Base-by-base conservation (phyloP, 2,113 vertebrate genomes). In the Beaufortia kweichowensis region DNA sequence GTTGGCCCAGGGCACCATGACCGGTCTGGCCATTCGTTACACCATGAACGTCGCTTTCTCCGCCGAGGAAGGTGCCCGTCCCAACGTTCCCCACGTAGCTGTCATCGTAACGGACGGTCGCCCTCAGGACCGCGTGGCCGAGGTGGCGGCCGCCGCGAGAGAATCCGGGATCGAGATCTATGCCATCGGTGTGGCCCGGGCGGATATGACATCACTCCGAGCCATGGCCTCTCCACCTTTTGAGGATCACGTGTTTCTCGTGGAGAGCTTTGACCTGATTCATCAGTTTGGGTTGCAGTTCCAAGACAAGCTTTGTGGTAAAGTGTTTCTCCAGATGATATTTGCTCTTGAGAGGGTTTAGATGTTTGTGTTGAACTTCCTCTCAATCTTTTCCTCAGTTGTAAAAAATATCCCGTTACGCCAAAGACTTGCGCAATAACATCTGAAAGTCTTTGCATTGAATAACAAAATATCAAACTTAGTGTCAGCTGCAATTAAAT, bases 1-100 rank as follows among this genome's bases (percentile, higher is more conserved):
- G 0, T 88, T 99, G 65, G 94, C 96, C 14, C 96, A 99, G 88
- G 97, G 97, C 43, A 99, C 97, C 76, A 98, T 99, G 97, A 99
- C 97, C 0, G 97, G 97, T 1, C 87, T 98, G 79, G 97, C 96
- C 77, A 98, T 99, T 88, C 95, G 92, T 83, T 98, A 98, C 0
- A 81, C 93, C 86, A 97, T 96, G 94, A 95, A 95, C 0, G 86
- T 92, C 57, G 97, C 95, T 50, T 99, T 98, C 87, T 96, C 78
- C 6, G 50, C 79, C 0, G 89, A 92, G 21, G 95, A 94, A 78
- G 97, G 97, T 0, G 97, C 95, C 0, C 90, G 97, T 1, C 91
- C 91, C 8, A 90, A 91, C 57, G 89, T 96, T 26, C 96, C 96
- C 1, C 95, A 96, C 0, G 87, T 98, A 0, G 95, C 92, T 0